A percentile compares a stretch with the other conserved stretches of the same genome.
Evolutionary conservation across 2,888 invertebrate genomes (phyloP).

Genomic region (Odontomyia ornata): DNA sequence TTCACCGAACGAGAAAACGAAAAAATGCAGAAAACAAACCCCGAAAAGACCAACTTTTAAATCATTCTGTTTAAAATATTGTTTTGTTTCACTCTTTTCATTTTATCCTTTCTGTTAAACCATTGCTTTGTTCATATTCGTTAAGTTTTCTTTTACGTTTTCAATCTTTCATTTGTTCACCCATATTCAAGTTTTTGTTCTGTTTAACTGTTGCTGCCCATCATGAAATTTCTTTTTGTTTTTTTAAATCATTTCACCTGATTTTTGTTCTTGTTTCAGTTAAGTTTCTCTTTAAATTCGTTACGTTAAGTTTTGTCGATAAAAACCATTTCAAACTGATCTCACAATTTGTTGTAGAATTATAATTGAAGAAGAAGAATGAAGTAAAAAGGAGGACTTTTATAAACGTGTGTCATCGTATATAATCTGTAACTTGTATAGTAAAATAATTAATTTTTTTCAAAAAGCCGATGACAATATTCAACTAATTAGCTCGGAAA

Average conservation of each 20-base stretch:
- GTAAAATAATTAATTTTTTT: background rate
- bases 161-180: background rate
- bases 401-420: conserved; percentile 13
- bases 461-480: no score
- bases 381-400: background rate
- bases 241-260: background rate
- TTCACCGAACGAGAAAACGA: background rate
- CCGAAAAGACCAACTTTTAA: background rate
- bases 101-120: conserved; percentile 20
- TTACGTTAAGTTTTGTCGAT: background rate
- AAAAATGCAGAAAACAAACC: background rate
- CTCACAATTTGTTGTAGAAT: conserved; percentile 9
- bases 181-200: background rate
- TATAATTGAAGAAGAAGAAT: background rate
- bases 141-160: conserved; percentile 18
- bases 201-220: background rate
- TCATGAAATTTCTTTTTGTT: background rate
- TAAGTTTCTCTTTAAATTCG: background rate
- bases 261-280: background rate
- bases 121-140: conserved; percentile 21
- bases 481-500: no score
- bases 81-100: conserved; percentile 41
- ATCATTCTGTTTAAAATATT: conserved; percentile 37
- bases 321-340: conserved; percentile 12
- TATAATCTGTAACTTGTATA: background rate